Conservation (phyloP, 2,113 vertebrate species). For the Pleuronectes platessa region DNA sequence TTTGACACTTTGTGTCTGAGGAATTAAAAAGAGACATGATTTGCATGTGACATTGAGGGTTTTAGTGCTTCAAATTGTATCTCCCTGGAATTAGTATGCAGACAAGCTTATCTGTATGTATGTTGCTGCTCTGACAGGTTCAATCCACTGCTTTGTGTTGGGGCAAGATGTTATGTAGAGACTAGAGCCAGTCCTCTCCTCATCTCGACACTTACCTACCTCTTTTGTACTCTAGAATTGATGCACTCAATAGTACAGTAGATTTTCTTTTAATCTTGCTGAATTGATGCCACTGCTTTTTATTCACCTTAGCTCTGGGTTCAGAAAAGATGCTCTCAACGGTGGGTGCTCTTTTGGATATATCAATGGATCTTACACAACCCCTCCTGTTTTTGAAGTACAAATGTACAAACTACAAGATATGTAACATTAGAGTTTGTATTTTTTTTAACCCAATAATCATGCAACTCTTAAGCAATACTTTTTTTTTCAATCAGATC, state of each 20-base stretch:
- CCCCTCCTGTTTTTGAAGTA: conserved; percentile 29
- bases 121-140: conserved; percentile 68
- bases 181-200: conserved; percentile 72
- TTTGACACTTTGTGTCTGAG: conserved; percentile 73
- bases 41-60: conserved; percentile 79
- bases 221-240: conserved; percentile 75
- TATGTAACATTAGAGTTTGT: conserved; percentile 30
- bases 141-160: conserved; percentile 71
- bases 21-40: conserved; percentile 79
- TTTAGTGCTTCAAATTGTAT: conserved; percentile 68
- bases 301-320: conserved; percentile 60
- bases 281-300: conserved; percentile 78
- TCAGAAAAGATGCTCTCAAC: conserved; percentile 67
- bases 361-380: conserved; percentile 60
- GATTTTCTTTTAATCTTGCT: conserved; percentile 78
- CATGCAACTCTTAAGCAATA: not conserved
- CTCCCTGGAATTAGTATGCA: conserved; percentile 72
- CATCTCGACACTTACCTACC: conserved; percentile 75
- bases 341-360: conserved; percentile 72
- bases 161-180: conserved; percentile 78
- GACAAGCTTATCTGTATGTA: conserved; percentile 64
- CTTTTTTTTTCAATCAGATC: conserved; percentile 23
- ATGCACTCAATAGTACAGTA: conserved; percentile 75
- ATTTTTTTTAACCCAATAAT: conserved; percentile 18
- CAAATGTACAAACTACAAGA: conserved; percentile 37